These are phyloP conservation scores for Holothuria glaberrima DNA, from an alignment of 35 echinoderm and acorn worm species.

Conservation along the genomic window DNA sequence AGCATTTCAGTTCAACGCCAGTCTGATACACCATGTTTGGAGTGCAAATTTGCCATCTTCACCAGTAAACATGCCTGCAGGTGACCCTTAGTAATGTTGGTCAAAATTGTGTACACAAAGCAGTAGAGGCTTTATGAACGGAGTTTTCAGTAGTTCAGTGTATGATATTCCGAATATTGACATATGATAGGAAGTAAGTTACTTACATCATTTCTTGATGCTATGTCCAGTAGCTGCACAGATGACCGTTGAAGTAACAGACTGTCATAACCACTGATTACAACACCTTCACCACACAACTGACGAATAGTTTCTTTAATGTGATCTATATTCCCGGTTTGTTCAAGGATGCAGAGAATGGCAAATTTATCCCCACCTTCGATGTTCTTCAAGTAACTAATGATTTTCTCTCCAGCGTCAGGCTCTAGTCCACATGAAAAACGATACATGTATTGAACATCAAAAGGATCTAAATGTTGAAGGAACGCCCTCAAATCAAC, in stretches of 20 bases:
- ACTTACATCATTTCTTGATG: slow-evolving; percentile 14
- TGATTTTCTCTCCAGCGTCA: background rate
- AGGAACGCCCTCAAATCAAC: background rate
- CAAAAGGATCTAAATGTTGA: background rate
- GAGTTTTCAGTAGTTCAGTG: too few relatives aligned
- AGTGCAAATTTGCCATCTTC: too few relatives aligned
- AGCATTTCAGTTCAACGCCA: too few relatives aligned
- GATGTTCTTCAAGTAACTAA: too few relatives aligned
- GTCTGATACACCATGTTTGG: too few relatives aligned
- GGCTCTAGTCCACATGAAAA: slow-evolving; percentile 14
- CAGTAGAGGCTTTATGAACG: too few relatives aligned
- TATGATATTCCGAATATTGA: too few relatives aligned
- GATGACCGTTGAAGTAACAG: background rate
- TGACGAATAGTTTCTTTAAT: background rate
- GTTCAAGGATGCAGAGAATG: background rate
- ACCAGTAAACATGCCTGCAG: too few relatives aligned
- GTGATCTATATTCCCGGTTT: background rate
- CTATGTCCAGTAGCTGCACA: background rate
- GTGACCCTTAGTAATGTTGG: too few relatives aligned
- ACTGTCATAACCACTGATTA: background rate
- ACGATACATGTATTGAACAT: slow-evolving; percentile 7
- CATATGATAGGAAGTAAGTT: too few relatives aligned
- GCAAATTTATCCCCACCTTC: background rate
- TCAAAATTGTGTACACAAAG: too few relatives aligned
- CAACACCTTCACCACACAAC: background rate